Percentiles rank a stretch among this genome's conserved stretches.
Evolutionary conservation across 2,797 vertebrate species (phyloP).

Genomic region (Danio tinwini): DNA sequence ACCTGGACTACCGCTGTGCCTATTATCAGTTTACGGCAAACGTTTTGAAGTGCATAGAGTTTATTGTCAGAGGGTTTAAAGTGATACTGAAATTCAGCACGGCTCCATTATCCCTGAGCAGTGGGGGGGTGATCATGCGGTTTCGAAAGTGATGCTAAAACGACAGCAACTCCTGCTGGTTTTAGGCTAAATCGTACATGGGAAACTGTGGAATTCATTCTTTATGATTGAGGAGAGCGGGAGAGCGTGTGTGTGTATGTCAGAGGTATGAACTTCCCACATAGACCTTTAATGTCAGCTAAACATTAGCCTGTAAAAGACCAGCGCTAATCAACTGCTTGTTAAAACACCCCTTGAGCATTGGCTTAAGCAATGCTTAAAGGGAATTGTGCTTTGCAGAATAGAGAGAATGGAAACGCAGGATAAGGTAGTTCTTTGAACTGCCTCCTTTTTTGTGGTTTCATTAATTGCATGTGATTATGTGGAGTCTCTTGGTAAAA

Average conservation of each 20-base stretch:
- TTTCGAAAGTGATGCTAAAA: slow-evolving; percentile 12
- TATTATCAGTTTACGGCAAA: slow-evolving; percentile 25
- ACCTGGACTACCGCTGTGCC: slow-evolving; percentile 17
- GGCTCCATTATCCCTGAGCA: slow-evolving; percentile 35
- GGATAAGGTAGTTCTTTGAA: slow-evolving; percentile 65
- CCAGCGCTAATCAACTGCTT: slow-evolving; percentile 65
- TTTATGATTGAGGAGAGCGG: not conserved
- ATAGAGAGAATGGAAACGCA: slow-evolving; percentile 38
- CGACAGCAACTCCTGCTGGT: not conserved
- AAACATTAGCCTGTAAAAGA: slow-evolving; percentile 64
- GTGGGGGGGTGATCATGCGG: slow-evolving; percentile 12
- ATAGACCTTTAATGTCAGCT: slow-evolving; percentile 63
- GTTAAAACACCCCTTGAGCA: slow-evolving; percentile 64
- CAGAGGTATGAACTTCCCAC: slow-evolving; percentile 51
- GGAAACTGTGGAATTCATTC: slow-evolving; percentile 18
- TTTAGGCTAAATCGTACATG: slow-evolving; percentile 4
- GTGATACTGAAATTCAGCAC: not conserved
- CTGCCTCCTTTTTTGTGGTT: slow-evolving; percentile 32
- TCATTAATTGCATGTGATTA: slow-evolving; percentile 65
- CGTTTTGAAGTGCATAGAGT: slow-evolving; percentile 24
- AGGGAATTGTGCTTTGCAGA: slow-evolving; percentile 65
- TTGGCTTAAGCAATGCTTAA: slow-evolving; percentile 58
- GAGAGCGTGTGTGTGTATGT: not conserved
- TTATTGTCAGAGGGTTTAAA: slow-evolving; percentile 33
- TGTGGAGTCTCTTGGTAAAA: slow-evolving; percentile 53